These are phyloP conservation scores for Esox lucius DNA, from an alignment of 2,797 vertebrate species.

Conservation along the genomic window DNA sequence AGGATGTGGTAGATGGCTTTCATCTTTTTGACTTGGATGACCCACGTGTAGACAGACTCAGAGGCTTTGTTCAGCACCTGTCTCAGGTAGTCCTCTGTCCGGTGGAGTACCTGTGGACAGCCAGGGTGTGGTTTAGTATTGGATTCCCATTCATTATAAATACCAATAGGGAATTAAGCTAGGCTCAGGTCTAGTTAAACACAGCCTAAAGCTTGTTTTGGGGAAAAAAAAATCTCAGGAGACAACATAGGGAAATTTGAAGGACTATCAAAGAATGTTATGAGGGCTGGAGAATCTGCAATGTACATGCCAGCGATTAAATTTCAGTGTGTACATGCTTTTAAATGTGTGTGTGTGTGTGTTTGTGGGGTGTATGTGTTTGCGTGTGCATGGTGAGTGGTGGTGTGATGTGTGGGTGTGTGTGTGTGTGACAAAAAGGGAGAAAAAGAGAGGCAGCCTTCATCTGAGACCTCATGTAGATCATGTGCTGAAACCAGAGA, in stretches of 20 bases:
- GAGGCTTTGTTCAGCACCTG: slow-evolving; percentile 93
- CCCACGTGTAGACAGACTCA: slow-evolving; percentile 87
- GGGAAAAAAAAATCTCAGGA: background rate
- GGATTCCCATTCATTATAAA: slow-evolving; percentile 8
- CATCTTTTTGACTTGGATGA: slow-evolving; percentile 96
- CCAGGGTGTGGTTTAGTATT: background rate
- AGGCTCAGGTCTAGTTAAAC: background rate
- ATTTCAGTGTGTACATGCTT: background rate
- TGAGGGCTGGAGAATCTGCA: background rate
- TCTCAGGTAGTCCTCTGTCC: slow-evolving; percentile 92
- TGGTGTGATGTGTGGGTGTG: background rate
- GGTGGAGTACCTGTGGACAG: slow-evolving; percentile 83
- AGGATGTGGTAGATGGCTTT: slow-evolving; percentile 97
- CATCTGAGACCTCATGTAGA: slow-evolving; percentile 49
- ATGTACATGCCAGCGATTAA: background rate
- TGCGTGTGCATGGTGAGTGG: background rate
- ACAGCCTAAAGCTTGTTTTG: background rate
- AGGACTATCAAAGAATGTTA: background rate
- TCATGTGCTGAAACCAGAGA: slow-evolving; percentile 59
- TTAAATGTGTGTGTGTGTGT: background rate
- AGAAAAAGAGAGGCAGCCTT: slow-evolving; percentile 7
- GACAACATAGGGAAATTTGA: background rate
- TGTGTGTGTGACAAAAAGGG: background rate
- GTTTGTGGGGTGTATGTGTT: background rate
- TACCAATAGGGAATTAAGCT: background rate